These are phyloP conservation scores for Girardia tigrina DNA, from an alignment of 2,888 invertebrate genomes.

Conservation along the genomic window DNA sequence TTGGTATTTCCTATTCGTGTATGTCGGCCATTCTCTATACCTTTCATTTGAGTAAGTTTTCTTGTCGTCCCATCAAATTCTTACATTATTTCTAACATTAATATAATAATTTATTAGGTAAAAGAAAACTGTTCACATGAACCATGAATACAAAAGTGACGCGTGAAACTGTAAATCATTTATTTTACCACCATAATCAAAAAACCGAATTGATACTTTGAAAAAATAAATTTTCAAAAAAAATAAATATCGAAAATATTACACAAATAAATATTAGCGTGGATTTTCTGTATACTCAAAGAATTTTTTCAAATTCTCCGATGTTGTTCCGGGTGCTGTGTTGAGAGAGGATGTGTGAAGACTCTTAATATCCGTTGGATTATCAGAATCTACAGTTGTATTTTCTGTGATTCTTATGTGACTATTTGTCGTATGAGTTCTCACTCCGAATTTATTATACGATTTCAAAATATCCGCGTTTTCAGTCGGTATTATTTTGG, in stretches of 20 bases:
- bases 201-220: neutral
- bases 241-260: neutral
- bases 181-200: too few relatives aligned
- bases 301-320: neutral
- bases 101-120: too few relatives aligned
- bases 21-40: too few relatives aligned
- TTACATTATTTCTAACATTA: too few relatives aligned
- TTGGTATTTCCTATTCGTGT: too few relatives aligned
- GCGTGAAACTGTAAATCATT: too few relatives aligned
- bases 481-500: neutral
- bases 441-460: neutral
- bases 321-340: too few relatives aligned
- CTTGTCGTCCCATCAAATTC: too few relatives aligned
- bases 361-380: neutral
- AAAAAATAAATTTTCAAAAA: neutral
- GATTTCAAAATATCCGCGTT: neutral
- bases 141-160: too few relatives aligned
- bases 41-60: too few relatives aligned
- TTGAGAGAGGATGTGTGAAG: too few relatives aligned
- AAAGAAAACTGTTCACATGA: too few relatives aligned
- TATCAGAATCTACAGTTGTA: neutral
- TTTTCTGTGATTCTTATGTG: neutral
- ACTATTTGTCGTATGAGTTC: neutral
- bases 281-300: neutral
- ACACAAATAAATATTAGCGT: neutral